Conservation (phyloP, 2,113 vertebrate species). For the Sakesphorus luctuosus region DNA sequence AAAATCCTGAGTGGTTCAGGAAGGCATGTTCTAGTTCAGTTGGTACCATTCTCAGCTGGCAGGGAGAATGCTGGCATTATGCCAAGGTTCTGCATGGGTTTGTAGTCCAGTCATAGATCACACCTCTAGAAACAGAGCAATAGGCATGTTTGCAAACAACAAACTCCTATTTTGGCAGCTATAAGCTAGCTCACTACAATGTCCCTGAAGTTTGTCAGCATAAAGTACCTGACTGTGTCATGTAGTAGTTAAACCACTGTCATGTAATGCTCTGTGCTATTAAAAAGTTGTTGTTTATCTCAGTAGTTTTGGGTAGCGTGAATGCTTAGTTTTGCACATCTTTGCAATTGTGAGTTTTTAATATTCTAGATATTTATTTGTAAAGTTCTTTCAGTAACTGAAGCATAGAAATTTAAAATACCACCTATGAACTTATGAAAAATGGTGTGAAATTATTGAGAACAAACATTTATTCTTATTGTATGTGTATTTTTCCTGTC, state of each 20-base stretch:
- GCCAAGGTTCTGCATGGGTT: neutral
- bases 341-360: neutral
- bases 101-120: neutral
- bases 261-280: neutral
- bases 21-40: neutral
- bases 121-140: neutral
- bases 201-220: neutral
- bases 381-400: neutral
- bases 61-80: neutral
- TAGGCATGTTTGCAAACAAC: neutral
- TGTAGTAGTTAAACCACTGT: neutral
- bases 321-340: neutral
- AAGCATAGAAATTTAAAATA: neutral
- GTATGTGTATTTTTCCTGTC: neutral
- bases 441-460: neutral
- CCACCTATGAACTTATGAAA: neutral
- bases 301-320: rapidly evolving
- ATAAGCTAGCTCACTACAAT: neutral
- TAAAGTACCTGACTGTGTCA: neutral
- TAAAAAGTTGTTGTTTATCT: neutral
- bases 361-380: neutral
- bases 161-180: neutral
- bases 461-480: neutral
- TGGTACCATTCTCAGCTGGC: neutral
- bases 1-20: neutral